Evolutionary conservation across 2,797 vertebrate species (phyloP), one percentile per base, ranked within the genome.

Genomic region (Cryptoprocta ferox): DNA sequence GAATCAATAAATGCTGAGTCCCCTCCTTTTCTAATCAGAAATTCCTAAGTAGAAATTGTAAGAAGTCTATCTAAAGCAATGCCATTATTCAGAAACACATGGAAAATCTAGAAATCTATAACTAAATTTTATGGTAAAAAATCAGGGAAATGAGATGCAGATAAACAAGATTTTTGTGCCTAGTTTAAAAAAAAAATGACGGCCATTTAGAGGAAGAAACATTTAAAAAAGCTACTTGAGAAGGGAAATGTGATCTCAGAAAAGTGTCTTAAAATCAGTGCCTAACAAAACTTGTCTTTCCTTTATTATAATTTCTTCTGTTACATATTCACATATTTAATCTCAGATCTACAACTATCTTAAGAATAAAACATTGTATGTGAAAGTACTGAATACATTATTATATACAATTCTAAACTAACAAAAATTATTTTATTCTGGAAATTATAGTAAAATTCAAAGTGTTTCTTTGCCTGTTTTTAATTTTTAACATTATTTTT

Each of bases 41-140:
- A 80, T 59, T 50, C 65, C 53, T 93, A 83, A 9, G 2, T 39
- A 50, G 48, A 79, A 68, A 93, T 45, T 32, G 35, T 28, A 88
- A 87, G 65, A 96, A 84, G 76, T 68, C 11, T 59, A 70, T 79
- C 19, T 32, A 80, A 88, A 96, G 48, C n/a, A 93, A 80, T 80
- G 26, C 3, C 16, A 12, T 56, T 86, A 61, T 93, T n/a, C 42
- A 80, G 45, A 91, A 85, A 73, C 2, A 73, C 15, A 89, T 11
- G 16, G 63, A 56, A 89, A 97, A 39, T 63, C 48, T 59, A 68
- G 11, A 91, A 82, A 87, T 75, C 2, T 9, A 84, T 45, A 18
- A 50, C 30, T 48, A 35, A 79, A 63, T 59, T 63, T 84, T 1
- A 92, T 37, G 19, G 9, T 5, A 89, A 80, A 83, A 71, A 0